Base-by-base conservation (phyloP, 2,888 invertebrate genomes). In the Acronicta psi region DNA sequence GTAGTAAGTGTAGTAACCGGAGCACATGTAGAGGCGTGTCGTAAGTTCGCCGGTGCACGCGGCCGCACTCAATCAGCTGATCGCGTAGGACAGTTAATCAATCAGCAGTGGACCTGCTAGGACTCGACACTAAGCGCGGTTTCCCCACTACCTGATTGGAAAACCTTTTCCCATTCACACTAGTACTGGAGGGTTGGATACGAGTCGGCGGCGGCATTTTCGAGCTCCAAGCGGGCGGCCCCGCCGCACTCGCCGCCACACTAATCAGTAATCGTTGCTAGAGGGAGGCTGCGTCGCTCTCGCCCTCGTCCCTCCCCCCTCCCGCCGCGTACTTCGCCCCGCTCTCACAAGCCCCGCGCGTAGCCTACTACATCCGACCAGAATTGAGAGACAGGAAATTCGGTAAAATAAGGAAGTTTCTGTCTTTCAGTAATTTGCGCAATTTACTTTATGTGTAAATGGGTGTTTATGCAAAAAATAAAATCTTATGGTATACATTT, bases 251-350 rank as follows among this genome's bases (percentile, higher is more conserved):
- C 90, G 88, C 91, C 91, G 91, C 89, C 91, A 91, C 91, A 94
- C 94, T 94, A 94, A 94, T 94, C 94, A 94, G 94, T 94, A 94
- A 94, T 94, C 94, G 94, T 94, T 94, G 94, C 87, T 89, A 91
- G 90, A 90, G 91, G 90, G 93, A 93, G 93, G 93, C 93, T 93
- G 93, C 92, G 92, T 88, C 88, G 87, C 89, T 84, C 84, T 81
- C 78, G 79, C 77, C 81, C 71, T 72, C 79, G 72, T 74, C 50
- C 71, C 77, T 61, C 71, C 69, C 67, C 75, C 56, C 66, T 73
- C 61, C 74, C 77, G 77, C 75, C 59, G 68, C 77, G 64, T 67
- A 69, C 69, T 69, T 58, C 65, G 59, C 59, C 77, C 72, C 69
- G 65, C 73, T 59, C 55, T 51, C 68, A 57, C 75, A 58, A 63